Evolutionary conservation across 2,113 vertebrate species (phyloP).

Genomic region (Aepyceros melampus): DNA sequence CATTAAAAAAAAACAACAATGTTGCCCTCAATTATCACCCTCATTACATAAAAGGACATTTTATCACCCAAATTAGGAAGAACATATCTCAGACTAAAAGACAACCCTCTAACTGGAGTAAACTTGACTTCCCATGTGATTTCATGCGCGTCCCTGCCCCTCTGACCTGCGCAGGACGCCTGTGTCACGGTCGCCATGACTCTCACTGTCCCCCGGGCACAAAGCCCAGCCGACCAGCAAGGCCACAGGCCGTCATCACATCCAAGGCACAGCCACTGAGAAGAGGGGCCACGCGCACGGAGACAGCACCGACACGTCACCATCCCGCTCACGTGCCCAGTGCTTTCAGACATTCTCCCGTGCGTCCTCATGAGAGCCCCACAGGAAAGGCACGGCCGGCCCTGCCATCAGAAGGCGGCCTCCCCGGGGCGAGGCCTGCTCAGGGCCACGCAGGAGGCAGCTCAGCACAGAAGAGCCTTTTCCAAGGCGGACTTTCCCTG

Average conservation of each 20-base stretch:
- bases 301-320: accelerated
- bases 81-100: neutral
- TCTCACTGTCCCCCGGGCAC: neutral
- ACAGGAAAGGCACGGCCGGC: accelerated
- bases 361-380: accelerated
- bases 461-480: accelerated
- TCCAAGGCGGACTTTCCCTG: accelerated
- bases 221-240: neutral
- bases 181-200: accelerated
- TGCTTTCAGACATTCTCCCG: accelerated
- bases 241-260: neutral
- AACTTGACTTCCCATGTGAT: neutral
- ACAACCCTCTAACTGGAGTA: neutral
- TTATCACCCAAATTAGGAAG: neutral
- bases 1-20: neutral
- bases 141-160: accelerated
- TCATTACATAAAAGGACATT: neutral
- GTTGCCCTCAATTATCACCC: neutral
- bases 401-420: accelerated
- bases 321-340: accelerated
- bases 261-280: neutral
- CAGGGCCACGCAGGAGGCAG: accelerated
- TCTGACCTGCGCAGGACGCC: neutral
- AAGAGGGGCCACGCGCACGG: neutral
- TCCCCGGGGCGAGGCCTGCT: accelerated